These are phyloP conservation scores for Alauda arvensis DNA, from an alignment of 2,797 vertebrate species.

Conservation along the genomic window DNA sequence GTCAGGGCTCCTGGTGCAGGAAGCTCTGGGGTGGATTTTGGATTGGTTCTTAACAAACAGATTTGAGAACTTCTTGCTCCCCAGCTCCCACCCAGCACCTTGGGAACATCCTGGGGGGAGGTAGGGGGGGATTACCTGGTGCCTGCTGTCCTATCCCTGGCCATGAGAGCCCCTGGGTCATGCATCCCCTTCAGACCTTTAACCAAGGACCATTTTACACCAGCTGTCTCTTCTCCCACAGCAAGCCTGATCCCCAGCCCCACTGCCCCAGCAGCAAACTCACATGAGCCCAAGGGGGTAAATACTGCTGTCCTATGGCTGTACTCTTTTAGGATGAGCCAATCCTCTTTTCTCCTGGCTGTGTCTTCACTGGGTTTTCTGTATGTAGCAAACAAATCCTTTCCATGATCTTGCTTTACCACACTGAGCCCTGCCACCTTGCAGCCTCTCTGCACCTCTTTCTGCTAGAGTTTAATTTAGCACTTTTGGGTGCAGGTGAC, in stretches of 20 bases:
- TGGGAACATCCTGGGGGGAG: neutral
- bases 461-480: neutral
- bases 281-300: neutral
- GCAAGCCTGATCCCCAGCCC: neutral
- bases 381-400: accelerated
- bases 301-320: neutral
- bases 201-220: neutral
- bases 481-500: neutral
- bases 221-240: neutral
- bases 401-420: neutral
- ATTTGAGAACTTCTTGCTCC: neutral
- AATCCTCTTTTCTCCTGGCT: neutral
- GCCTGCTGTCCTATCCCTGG: neutral
- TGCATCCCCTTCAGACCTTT: neutral
- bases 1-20: neutral
- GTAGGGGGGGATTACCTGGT: neutral
- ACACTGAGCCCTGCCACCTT: neutral
- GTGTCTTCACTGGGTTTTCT: neutral
- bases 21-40: neutral
- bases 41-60: neutral
- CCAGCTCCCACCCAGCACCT: neutral
- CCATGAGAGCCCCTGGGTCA: accelerated
- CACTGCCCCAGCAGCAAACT: neutral
- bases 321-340: neutral
- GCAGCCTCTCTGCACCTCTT: neutral